Evolutionary conservation across 2,113 vertebrate genomes (phyloP).

Genomic region (Notothenia coriiceps): DNA sequence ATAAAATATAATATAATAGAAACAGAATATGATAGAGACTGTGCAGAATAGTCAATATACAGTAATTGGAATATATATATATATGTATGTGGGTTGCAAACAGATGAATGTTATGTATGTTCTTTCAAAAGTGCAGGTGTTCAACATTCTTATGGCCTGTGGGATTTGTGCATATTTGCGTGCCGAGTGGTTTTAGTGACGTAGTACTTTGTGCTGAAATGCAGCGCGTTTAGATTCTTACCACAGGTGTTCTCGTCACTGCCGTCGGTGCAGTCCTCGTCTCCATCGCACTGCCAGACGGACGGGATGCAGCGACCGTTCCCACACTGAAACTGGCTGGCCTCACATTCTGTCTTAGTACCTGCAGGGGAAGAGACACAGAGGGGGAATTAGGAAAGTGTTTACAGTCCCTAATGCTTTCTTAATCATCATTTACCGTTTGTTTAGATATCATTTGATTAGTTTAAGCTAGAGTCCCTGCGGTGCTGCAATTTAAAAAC

Average conservation of each 20-base stretch:
- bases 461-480: background rate
- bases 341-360: constrained; percentile 89
- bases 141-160: too few species aligned
- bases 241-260: constrained; percentile 94
- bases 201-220: background rate
- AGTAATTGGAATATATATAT: too few species aligned
- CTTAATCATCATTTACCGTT: background rate
- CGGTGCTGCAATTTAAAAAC: constrained; percentile 4
- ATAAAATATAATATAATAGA: too few species aligned
- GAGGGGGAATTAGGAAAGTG: background rate
- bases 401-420: background rate
- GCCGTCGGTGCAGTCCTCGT: constrained; percentile 93
- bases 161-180: too few species aligned
- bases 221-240: constrained; percentile 73
- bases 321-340: constrained; percentile 92
- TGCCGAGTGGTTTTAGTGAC: background rate
- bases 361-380: constrained; percentile 77
- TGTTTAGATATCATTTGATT: background rate
- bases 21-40: too few species aligned
- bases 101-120: too few species aligned
- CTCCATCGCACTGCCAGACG: constrained; percentile 96
- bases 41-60: too few species aligned
- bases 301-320: constrained; percentile 95
- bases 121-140: too few species aligned
- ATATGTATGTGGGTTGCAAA: too few species aligned